Evolutionary conservation across 1,140 invertebrate species (phyloP).

Genomic region (Melipona quadrifasciata): DNA sequence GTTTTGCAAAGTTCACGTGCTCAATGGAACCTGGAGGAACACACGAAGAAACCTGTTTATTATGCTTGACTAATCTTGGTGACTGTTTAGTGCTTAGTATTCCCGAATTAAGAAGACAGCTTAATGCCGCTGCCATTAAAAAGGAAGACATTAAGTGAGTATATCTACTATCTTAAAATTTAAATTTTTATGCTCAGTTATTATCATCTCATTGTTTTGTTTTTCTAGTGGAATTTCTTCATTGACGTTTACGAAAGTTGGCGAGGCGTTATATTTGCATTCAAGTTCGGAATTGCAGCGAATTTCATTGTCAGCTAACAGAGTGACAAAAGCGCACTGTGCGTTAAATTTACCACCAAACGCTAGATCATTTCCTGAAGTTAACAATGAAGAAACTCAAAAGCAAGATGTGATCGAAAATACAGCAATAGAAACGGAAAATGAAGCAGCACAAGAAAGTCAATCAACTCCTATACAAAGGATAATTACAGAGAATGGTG

Average conservation of each 20-base stretch:
- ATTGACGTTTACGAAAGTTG: slow-evolving; percentile 93
- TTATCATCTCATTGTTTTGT: neutral
- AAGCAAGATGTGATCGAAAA: slow-evolving; percentile 64
- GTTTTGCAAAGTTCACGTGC: slow-evolving; percentile 90
- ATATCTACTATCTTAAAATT: neutral
- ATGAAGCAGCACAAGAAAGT: slow-evolving; percentile 52
- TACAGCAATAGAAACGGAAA: slow-evolving; percentile 60
- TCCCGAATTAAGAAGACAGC: slow-evolving; percentile 93
- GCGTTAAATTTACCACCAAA: slow-evolving; percentile 81
- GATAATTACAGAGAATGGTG: slow-evolving; percentile 74
- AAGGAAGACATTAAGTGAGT: slow-evolving; percentile 97
- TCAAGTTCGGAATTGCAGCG: slow-evolving; percentile 96
- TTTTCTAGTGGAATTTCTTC: slow-evolving; percentile 94
- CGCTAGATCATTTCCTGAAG: slow-evolving; percentile 72
- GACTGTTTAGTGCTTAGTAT: slow-evolving; percentile 94
- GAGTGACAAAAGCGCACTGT: slow-evolving; percentile 84
- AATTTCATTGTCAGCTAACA: slow-evolving; percentile 91
- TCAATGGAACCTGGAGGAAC: slow-evolving; percentile 80
- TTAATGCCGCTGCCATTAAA: slow-evolving; percentile 92
- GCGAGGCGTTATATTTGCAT: slow-evolving; percentile 96
- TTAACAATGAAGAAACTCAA: slow-evolving; percentile 70
- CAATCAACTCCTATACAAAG: slow-evolving; percentile 54
- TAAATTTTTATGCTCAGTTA: too few relatives aligned
- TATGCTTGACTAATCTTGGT: slow-evolving; percentile 97
- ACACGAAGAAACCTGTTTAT: slow-evolving; percentile 91